These are phyloP conservation scores for Threskiornis aethiopicus DNA, from an alignment of 2,797 vertebrate species.

Conservation along the genomic window DNA sequence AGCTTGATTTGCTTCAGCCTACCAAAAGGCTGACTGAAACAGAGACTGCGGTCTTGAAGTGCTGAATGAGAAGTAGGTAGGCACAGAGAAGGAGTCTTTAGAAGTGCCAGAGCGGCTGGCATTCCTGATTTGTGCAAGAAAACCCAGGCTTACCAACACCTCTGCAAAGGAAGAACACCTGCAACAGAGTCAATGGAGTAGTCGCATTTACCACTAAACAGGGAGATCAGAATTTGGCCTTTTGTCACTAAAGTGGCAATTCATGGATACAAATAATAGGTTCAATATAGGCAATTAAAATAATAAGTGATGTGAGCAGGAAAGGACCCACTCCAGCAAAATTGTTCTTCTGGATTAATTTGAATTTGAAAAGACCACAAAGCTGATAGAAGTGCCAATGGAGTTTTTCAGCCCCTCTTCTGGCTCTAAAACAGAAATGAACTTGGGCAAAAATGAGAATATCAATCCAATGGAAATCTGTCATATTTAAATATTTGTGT, in stretches of 20 bases:
- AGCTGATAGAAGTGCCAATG: neutral
- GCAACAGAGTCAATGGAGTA: neutral
- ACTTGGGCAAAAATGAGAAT: neutral
- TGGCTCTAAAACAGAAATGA: neutral
- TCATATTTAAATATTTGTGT: neutral
- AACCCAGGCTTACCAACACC: neutral
- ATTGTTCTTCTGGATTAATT: neutral
- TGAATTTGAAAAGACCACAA: constrained; percentile 2
- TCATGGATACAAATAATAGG: neutral
- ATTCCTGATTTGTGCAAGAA: neutral
- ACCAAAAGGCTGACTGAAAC: neutral
- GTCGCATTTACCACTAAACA: neutral
- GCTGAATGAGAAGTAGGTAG: neutral
- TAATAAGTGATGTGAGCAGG: neutral
- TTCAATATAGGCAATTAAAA: neutral
- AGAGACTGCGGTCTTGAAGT: neutral
- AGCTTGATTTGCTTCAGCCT: neutral
- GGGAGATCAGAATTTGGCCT: neutral
- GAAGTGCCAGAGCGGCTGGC: neutral
- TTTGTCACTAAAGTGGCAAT: neutral
- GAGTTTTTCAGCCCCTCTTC: neutral
- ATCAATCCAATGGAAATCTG: neutral
- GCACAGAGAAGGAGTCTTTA: neutral
- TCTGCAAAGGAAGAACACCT: neutral
- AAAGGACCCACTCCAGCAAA: neutral